Evolutionary conservation across 2,113 vertebrate genomes (phyloP), one percentile per base, ranked within the genome.

Genomic region (Corydoras maculifer): DNA sequence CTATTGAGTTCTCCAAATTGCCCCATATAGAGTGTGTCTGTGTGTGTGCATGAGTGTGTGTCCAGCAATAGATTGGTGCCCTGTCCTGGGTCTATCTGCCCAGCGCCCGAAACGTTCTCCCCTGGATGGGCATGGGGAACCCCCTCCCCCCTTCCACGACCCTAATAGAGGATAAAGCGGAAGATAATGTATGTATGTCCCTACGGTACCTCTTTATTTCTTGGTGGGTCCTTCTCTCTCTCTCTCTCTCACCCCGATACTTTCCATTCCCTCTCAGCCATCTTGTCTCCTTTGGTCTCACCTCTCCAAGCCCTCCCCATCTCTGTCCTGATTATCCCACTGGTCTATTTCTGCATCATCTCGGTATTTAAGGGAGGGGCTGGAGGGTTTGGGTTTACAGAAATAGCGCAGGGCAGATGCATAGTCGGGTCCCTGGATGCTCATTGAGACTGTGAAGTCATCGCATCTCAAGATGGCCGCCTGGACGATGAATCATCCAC

Each of bases 381-480:
- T 43, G 43, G 65, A 69, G 57, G 59, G 72, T 65, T 68, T 62
- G 59, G 62, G 29, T 57, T 58, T 53, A 53, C 61, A 72, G 60
- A 72, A 75, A 72, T 77, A 75, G 35, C 70, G 48, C 6, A 31
- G 69, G 72, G 68, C 78, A 77, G 69, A 75, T 77, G 68, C 69
- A 57, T 49, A 69, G 70, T 59, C 65, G 43, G 59, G 74, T 75
- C 74, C 77, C 75, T 69, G 74, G 73, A 76, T 76, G 50, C 75
- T 81, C 70, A 79, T 51, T 74, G 75, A 85, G 84, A 84, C 76
- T 65, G 35, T 43, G 35, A 50, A 49, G 54, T 82, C 74, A 82
- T 75, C 54, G 29, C 62, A 72, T 43, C 65, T 61, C 68, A 80
- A 80, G 72, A 80, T 80, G 72, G 75, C 69, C 29, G 72, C 48